A percentile compares a stretch with the other conserved stretches of the same genome.
These are phyloP conservation scores for Sarotherodon lohbergeri DNA, from an alignment of 2,113 vertebrate species.

Conservation along the genomic window DNA sequence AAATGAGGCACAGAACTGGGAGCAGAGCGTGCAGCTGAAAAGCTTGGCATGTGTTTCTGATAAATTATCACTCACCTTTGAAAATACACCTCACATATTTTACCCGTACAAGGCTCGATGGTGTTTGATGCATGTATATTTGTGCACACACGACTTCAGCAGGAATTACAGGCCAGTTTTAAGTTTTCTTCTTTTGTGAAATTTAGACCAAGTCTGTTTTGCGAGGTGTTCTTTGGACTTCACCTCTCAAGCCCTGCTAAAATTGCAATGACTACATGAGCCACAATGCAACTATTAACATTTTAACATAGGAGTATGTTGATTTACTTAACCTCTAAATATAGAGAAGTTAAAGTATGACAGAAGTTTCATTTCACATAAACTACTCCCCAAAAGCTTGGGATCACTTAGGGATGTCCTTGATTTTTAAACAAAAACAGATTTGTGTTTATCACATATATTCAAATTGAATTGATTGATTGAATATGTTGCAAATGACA, in stretches of 20 bases:
- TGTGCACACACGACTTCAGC: not conserved
- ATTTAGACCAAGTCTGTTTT: not conserved
- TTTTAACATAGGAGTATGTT: not conserved
- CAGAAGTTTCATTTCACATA: not conserved
- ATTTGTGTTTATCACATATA: not conserved
- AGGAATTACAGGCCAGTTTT: not conserved
- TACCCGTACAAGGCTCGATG: conserved; percentile 26
- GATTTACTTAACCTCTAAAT: not conserved
- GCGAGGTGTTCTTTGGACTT: not conserved
- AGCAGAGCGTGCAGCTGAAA: not conserved
- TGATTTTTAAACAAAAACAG: not conserved
- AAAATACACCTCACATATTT: conserved; percentile 48
- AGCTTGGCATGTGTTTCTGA: conserved; percentile 41
- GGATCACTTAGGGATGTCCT: not conserved
- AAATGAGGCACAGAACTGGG: conserved; percentile 10
- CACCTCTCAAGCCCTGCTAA: not conserved
- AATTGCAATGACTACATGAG: not conserved
- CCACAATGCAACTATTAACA: not conserved
- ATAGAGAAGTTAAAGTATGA: not conserved
- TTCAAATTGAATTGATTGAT: not conserved
- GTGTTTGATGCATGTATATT: not conserved
- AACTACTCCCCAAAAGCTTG: not conserved
- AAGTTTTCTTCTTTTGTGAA: not conserved
- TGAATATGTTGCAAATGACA: not conserved
- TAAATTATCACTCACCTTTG: conserved; percentile 37